Percentiles rank a stretch among this genome's conserved stretches.
phyloP scores from a whole-genome alignment of 2,797 vertebrate species.

The Lithobates pipiens region DNA sequence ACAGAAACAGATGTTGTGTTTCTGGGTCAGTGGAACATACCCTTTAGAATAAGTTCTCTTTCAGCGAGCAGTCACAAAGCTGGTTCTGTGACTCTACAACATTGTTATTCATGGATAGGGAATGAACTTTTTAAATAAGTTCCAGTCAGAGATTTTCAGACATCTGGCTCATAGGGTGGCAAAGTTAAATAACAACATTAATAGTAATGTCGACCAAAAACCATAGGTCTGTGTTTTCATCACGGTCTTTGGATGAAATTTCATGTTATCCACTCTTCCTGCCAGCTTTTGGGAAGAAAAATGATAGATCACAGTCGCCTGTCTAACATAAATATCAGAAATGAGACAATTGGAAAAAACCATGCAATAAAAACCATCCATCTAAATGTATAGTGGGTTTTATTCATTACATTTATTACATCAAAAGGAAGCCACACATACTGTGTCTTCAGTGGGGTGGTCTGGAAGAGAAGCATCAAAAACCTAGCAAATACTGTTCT shows the following conservation, averaged over 20 bases:
- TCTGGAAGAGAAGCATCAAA: conserved; percentile 5
- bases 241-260: conserved; percentile 45
- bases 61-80: conserved; percentile 59
- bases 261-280: conserved; percentile 27
- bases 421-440: conserved; percentile 27
- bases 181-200: conserved; percentile 60
- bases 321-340: neutral
- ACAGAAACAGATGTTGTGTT: conserved; percentile 63
- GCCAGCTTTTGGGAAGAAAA: conserved; percentile 11
- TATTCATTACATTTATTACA: conserved; percentile 47
- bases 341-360: conserved; percentile 28
- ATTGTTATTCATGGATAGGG: conserved; percentile 59
- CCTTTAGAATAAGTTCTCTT: conserved; percentile 61
- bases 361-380: conserved; percentile 38
- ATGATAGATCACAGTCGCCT: conserved; percentile 40
- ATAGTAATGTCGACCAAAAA: conserved; percentile 51
- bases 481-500: neutral
- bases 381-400: conserved; percentile 28
- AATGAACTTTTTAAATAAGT: conserved; percentile 61
- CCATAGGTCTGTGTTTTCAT: conserved; percentile 32
- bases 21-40: conserved; percentile 61
- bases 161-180: conserved; percentile 57
- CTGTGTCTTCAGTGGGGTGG: conserved; percentile 20
- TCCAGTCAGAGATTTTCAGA: conserved; percentile 63
- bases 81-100: conserved; percentile 60